phyloP scores from a whole-genome alignment of 2,113 vertebrate genomes.

The Morone saxatilis region DNA sequence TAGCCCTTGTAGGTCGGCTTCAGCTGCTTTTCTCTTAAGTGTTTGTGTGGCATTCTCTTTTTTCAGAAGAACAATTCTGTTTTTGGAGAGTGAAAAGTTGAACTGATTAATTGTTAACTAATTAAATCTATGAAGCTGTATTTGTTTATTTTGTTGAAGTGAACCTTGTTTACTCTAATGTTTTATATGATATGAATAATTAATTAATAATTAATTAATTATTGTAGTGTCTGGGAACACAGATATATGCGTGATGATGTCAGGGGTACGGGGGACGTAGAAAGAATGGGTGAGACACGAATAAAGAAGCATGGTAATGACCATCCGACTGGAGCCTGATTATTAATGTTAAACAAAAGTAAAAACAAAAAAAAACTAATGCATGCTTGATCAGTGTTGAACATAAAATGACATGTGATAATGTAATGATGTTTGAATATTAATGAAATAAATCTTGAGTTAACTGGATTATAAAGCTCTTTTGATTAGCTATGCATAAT shows the following conservation, averaged over 20 bases:
- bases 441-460: background rate
- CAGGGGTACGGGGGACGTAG: too few relatives aligned
- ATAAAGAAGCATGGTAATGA: too few relatives aligned
- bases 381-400: background rate
- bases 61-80: background rate
- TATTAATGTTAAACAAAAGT: too few relatives aligned
- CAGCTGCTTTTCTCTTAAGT: too few relatives aligned
- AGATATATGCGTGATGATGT: too few relatives aligned
- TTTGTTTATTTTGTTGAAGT: background rate
- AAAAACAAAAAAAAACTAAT: background rate
- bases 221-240: background rate
- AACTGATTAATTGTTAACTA: background rate
- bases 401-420: background rate
- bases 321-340: too few relatives aligned
- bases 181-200: background rate
- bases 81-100: background rate
- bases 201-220: background rate
- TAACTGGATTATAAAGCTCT: background rate
- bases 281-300: too few relatives aligned
- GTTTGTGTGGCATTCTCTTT: too few relatives aligned
- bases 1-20: too few relatives aligned
- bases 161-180: background rate
- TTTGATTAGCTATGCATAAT: background rate
- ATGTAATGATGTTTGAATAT: background rate
- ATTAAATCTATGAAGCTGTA: background rate